Evolutionary conservation across 2,888 invertebrate species (phyloP).

Genomic region (Pollenia angustigena): DNA sequence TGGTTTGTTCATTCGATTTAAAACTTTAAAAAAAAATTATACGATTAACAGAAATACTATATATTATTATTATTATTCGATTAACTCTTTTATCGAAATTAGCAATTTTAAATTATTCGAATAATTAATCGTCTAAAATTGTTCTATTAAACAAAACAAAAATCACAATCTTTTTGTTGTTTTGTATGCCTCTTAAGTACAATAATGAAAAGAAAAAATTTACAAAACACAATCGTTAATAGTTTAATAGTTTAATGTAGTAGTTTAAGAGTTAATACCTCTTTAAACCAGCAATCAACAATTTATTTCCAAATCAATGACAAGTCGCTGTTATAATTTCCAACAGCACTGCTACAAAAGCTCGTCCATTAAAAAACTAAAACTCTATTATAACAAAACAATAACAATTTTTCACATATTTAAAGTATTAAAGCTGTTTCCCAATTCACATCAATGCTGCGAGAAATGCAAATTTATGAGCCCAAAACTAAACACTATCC

Average conservation of each 20-base stretch:
- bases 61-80: too few relatives aligned
- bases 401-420: slow-evolving; percentile 4
- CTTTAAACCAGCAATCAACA: too few relatives aligned
- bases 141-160: background rate
- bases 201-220: background rate
- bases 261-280: too few relatives aligned
- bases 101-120: too few relatives aligned
- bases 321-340: too few relatives aligned
- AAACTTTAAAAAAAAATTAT: too few relatives aligned
- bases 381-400: background rate
- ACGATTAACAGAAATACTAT: too few relatives aligned
- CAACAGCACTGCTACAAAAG: background rate
- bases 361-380: background rate
- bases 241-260: too few relatives aligned
- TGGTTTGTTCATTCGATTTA: too few relatives aligned
- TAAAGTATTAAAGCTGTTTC: slow-evolving; percentile 23
- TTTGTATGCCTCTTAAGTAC: background rate
- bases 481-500: slow-evolving; percentile 22
- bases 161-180: background rate
- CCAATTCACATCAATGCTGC: background rate
- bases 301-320: too few relatives aligned
- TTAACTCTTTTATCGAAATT: too few relatives aligned
- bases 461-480: background rate
- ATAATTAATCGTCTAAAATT: too few relatives aligned
- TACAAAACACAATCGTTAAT: background rate